These are phyloP conservation scores for Ibidorhyncha struthersii DNA, from an alignment of 2,113 vertebrate species.

Conservation along the genomic window DNA sequence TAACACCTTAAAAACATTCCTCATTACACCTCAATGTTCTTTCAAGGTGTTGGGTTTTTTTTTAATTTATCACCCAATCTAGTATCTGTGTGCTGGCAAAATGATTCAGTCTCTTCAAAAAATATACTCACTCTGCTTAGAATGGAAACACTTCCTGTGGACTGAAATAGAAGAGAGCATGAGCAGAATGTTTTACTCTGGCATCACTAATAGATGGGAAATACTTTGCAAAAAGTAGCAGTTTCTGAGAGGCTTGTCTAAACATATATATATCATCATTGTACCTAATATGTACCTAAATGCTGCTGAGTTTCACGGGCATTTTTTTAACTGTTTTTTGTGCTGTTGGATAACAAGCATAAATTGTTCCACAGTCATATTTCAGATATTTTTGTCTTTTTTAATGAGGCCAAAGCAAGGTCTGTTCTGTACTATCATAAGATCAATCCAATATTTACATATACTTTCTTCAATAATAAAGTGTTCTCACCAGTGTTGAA, in stretches of 20 bases:
- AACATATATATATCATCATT: background rate
- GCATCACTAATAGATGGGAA: background rate
- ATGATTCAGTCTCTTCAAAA: background rate
- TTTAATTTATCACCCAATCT: background rate
- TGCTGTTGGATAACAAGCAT: background rate
- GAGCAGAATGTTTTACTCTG: background rate
- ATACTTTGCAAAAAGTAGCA: accelerated
- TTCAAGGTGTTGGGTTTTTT: background rate
- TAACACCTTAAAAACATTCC: background rate
- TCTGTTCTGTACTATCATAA: background rate
- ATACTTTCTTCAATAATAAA: background rate
- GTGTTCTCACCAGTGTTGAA: background rate
- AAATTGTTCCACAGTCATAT: background rate
- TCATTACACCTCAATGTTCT: background rate
- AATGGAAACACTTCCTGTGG: background rate
- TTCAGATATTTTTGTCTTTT: background rate
- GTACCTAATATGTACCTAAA: background rate
- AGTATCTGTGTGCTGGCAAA: background rate
- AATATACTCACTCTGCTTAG: background rate
- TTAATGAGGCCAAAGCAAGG: background rate
- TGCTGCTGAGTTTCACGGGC: background rate
- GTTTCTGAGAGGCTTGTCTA: background rate
- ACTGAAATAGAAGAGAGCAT: background rate
- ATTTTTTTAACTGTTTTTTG: background rate
- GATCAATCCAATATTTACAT: background rate